Base-by-base conservation (phyloP, 1,140 invertebrate genomes). In the Drosophila bipectinata region DNA sequence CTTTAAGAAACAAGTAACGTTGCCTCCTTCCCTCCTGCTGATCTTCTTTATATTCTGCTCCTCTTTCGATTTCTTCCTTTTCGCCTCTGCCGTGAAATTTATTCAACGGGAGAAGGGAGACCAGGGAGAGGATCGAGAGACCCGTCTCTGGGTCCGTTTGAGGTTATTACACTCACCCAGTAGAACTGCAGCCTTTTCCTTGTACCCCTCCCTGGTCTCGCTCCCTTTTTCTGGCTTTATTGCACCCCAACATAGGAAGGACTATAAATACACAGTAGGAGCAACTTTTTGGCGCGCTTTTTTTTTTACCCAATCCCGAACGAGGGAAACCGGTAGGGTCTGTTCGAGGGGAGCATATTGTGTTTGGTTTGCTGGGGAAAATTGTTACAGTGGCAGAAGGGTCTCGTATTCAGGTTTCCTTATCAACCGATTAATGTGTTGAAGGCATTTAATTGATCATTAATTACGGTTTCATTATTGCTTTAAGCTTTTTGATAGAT, bases 121-220 rank as follows among this genome's bases (percentile, higher is more conserved):
- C n/a, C 41, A 47, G n/a, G 18, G 41, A 54, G 12, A 34, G 21
- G 63, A 67, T 69, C 61, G 63, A 72, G 41, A 44, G 41, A 44
- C 41, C 41, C 41, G 41, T 44, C 41, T 44, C 44, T 44, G 77
- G 72, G 54, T 72, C 66, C 73, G 60, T 60, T 68, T 68, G 60
- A 58, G 79, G 79, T 82, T 82, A 83, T 75, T 82, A 82, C 79
- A 83, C 79, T 82, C 79, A 39, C 21, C 21, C 9, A 28, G 41
- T 53, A 30, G 28, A 28, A 61, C 53, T 15, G 14, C 48, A 61
- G 44, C 26, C 66, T 72, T 53, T 59, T 58, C 67, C 45, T 34
- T 45, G 12, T 18, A 34, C 51, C 44, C 48, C 1, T 39, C 2
- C 49, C 47, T 45, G 28, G 1, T 18, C 21, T 21, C 2, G 21